A percentile compares a stretch with the other conserved stretches of the same genome.
Conservation (phyloP, 2,888 invertebrate species). For the Eulithis prunata region DNA sequence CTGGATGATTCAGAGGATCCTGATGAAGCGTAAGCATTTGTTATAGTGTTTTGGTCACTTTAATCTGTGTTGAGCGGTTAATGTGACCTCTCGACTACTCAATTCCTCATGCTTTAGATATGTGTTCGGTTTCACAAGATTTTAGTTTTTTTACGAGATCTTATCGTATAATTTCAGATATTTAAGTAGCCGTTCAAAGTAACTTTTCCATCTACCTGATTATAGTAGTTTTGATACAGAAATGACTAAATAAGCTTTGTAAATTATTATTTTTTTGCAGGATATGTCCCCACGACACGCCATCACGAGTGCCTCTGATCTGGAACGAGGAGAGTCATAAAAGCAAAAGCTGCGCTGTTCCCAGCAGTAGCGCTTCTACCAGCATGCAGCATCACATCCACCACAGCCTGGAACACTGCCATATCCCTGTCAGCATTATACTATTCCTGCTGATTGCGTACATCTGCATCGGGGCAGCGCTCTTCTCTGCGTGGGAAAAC, state of each 20-base stretch:
- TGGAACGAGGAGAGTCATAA: slow-evolving; percentile 82
- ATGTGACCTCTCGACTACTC: too few relatives aligned
- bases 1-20: slow-evolving; percentile 85
- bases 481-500: slow-evolving; percentile 91
- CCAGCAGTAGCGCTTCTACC: slow-evolving; percentile 69
- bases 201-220: too few relatives aligned
- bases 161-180: too few relatives aligned
- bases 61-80: neutral
- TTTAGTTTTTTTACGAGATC: too few relatives aligned
- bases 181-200: too few relatives aligned
- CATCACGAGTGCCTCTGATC: slow-evolving; percentile 90
- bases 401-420: slow-evolving; percentile 70
- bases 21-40: slow-evolving; percentile 74
- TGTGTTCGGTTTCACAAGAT: too few relatives aligned
- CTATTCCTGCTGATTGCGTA: slow-evolving; percentile 89
- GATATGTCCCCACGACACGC: slow-evolving; percentile 88
- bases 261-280: slow-evolving; percentile 47
- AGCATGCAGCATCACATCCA: slow-evolving; percentile 66
- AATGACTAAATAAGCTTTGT: too few relatives aligned
- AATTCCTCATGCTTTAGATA: too few relatives aligned
- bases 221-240: too few relatives aligned
- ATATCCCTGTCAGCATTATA: slow-evolving; percentile 81
- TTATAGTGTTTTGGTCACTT: neutral
- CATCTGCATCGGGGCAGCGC: slow-evolving; percentile 89
- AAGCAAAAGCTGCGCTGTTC: slow-evolving; percentile 66